Evolutionary conservation across 2,888 invertebrate genomes (phyloP).

Genomic region (Philaethria dido): DNA sequence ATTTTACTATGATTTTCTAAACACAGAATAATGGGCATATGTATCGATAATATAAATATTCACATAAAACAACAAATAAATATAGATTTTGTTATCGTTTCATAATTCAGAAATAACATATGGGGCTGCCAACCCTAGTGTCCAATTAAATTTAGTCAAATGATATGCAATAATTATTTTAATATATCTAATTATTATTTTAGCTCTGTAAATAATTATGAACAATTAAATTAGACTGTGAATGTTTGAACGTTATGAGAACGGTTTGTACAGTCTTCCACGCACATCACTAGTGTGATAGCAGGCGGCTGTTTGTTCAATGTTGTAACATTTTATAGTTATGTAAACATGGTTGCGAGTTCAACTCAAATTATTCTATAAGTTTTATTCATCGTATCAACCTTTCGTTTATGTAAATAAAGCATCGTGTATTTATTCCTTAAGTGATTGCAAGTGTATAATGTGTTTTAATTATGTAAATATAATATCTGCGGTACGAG

Average conservation of each 20-base stretch:
- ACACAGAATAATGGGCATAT: too few relatives aligned
- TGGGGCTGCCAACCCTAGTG: neutral
- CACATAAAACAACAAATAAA: too few relatives aligned
- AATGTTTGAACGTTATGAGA: neutral
- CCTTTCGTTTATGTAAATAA: slow-evolving; percentile 17
- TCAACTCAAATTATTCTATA: neutral
- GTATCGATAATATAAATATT: too few relatives aligned
- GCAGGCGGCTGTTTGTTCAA: neutral
- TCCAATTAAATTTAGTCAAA: slow-evolving; percentile 8
- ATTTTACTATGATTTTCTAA: too few relatives aligned
- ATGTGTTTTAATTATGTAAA: slow-evolving; percentile 50
- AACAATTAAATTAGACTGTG: slow-evolving; percentile 9
- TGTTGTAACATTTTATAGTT: neutral
- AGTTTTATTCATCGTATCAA: neutral
- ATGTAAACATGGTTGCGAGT: neutral
- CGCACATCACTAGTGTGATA: neutral
- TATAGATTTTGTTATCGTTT: neutral
- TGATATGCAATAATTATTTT: slow-evolving; percentile 1
- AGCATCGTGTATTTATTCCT: slow-evolving; percentile 30
- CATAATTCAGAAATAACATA: neutral
- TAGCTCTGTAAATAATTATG: slow-evolving; percentile 14
- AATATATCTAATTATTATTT: neutral
- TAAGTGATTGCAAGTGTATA: slow-evolving; percentile 24
- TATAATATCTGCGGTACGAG: slow-evolving; percentile 50
- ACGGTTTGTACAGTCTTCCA: neutral